Evolutionary conservation across 2,888 invertebrate genomes (phyloP).

Genomic region (Flexamia atlantica): DNA sequence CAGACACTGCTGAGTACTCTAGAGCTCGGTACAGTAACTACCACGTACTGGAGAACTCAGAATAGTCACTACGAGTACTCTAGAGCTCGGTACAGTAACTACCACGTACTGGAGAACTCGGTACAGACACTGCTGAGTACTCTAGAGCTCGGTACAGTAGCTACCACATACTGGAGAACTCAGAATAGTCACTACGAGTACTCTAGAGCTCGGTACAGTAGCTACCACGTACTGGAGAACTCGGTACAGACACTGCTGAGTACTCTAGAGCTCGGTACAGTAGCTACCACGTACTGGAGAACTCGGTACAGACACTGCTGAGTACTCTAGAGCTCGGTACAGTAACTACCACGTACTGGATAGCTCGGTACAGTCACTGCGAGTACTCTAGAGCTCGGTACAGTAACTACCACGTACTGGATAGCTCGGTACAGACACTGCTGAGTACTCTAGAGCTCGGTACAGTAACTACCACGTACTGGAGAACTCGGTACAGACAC

Average conservation of each 20-base stretch:
- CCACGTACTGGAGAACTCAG: slow-evolving; percentile 4
- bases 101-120: slow-evolving; percentile 1
- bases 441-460: background rate
- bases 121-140: slow-evolving; percentile 2
- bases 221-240: slow-evolving; percentile 18
- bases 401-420: too few species aligned
- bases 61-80: background rate
- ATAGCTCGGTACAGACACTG: slow-evolving; percentile 1
- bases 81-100: too few species aligned
- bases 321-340: background rate
- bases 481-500: slow-evolving; percentile 3
- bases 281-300: too few species aligned
- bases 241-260: background rate
- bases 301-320: background rate
- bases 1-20: background rate
- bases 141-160: too few species aligned
- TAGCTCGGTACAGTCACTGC: slow-evolving; percentile 3
- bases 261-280: too few species aligned
- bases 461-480: too few species aligned
- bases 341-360: too few species aligned
- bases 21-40: too few species aligned
- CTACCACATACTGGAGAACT: slow-evolving; percentile 13
- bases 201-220: too few species aligned
- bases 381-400: background rate
- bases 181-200: background rate